These are phyloP conservation scores for Pogonomyrmex californicus DNA, from an alignment of 1,140 invertebrate species.

Conservation along the genomic window DNA sequence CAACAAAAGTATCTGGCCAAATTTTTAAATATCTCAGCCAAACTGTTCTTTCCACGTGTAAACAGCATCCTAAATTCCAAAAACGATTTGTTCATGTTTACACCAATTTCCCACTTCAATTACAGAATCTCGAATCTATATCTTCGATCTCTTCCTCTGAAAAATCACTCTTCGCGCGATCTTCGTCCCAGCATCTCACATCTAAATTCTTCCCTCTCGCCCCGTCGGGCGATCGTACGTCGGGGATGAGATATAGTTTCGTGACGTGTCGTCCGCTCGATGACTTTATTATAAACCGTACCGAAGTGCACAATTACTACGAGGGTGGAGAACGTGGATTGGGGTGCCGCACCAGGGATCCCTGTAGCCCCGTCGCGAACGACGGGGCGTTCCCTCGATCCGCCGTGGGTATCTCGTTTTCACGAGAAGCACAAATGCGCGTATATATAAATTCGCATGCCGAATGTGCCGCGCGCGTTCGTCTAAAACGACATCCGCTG, in stretches of 20 bases:
- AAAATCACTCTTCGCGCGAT: neutral
- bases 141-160: neutral
- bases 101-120: neutral
- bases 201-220: constrained; percentile 1
- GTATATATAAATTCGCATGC: constrained; percentile 45
- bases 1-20: too few species aligned
- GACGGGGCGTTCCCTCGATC: constrained; percentile 78
- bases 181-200: neutral
- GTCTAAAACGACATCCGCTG: constrained; percentile 67
- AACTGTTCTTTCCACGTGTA: too few species aligned
- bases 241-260: constrained; percentile 48
- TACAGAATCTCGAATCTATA: neutral
- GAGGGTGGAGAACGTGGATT: constrained; percentile 71
- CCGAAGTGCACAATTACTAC: constrained; percentile 81
- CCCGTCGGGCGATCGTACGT: constrained; percentile 1
- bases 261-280: constrained; percentile 68
- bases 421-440: constrained; percentile 63
- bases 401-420: constrained; percentile 75
- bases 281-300: constrained; percentile 83
- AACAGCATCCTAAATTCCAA: too few species aligned
- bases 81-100: neutral
- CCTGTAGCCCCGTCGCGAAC: constrained; percentile 70
- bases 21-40: too few species aligned
- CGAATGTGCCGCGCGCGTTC: constrained; percentile 45
- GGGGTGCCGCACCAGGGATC: constrained; percentile 66